Evolutionary conservation across 2,888 invertebrate genomes (phyloP).

Genomic region (Masnerella sp.): DNA sequence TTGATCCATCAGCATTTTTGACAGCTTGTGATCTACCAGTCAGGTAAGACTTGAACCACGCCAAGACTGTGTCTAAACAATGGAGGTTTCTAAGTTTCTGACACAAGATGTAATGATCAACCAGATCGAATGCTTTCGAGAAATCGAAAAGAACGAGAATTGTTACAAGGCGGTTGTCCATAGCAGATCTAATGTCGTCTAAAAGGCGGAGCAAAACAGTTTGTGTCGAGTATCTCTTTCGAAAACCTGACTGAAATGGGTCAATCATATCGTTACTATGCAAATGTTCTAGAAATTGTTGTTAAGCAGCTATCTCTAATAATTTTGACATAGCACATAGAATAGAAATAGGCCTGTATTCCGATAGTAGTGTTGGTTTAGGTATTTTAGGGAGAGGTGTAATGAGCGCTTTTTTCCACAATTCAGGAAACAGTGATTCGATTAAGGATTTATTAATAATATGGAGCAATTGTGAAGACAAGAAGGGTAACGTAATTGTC

Average conservation of each 20-base stretch:
- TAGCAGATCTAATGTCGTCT: neutral
- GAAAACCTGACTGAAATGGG: neutral
- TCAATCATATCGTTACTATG: too few relatives aligned
- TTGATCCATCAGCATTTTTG: too few relatives aligned
- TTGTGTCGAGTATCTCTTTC: neutral
- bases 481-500: too few relatives aligned
- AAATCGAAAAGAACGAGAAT: neutral
- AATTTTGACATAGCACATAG: neutral
- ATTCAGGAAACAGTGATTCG: neutral
- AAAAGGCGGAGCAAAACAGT: neutral
- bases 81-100: neutral
- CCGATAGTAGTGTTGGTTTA: neutral
- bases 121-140: neutral
- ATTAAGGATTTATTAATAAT: neutral
- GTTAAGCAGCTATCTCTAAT: too few relatives aligned
- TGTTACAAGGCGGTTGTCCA: neutral
- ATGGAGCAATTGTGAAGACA: neutral
- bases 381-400: neutral
- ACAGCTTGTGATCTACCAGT: too few relatives aligned
- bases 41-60: neutral
- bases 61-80: neutral
- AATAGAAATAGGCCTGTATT: slow-evolving; percentile 5
- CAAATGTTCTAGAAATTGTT: neutral
- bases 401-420: slow-evolving; percentile 5
- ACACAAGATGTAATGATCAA: neutral